Conservation (phyloP, 2,797 vertebrate genomes). For the Notoglanidium macrostoma region DNA sequence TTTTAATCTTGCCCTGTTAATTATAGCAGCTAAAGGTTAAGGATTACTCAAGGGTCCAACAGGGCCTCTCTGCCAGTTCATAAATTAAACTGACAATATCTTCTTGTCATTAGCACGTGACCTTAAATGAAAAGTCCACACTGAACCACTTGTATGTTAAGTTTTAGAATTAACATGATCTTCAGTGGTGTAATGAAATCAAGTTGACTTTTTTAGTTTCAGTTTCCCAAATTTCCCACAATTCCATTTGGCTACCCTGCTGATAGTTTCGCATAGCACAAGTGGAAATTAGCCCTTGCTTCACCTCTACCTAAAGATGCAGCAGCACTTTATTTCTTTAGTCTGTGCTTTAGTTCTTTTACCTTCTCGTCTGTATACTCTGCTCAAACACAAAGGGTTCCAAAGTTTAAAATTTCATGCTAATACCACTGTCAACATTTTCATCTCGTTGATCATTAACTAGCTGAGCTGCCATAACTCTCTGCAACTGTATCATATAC, state of each 20-base stretch:
- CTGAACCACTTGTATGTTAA: neutral
- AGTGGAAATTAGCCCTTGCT: neutral
- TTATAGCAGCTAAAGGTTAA: neutral
- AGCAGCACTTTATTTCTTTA: neutral
- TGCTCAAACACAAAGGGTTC: neutral
- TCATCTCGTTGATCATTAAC: neutral
- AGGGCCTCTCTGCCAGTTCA: neutral
- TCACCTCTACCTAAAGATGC: neutral
- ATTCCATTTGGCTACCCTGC: neutral
- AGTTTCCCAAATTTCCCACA: neutral
- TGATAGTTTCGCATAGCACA: neutral
- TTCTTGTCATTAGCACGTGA: neutral
- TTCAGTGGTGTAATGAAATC: neutral
- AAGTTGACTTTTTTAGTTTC: neutral
- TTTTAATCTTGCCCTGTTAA: neutral
- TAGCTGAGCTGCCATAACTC: neutral
- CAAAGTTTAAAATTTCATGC: neutral
- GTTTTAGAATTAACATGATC: neutral
- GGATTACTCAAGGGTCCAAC: neutral
- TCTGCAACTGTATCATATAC: neutral
- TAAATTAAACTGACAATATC: neutral
- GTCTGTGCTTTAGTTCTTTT: neutral
- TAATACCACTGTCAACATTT: neutral
- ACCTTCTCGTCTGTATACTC: neutral
- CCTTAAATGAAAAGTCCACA: neutral